These are phyloP conservation scores for Bradypodion pumilum DNA, from an alignment of 2,797 vertebrate species.

Conservation along the genomic window DNA sequence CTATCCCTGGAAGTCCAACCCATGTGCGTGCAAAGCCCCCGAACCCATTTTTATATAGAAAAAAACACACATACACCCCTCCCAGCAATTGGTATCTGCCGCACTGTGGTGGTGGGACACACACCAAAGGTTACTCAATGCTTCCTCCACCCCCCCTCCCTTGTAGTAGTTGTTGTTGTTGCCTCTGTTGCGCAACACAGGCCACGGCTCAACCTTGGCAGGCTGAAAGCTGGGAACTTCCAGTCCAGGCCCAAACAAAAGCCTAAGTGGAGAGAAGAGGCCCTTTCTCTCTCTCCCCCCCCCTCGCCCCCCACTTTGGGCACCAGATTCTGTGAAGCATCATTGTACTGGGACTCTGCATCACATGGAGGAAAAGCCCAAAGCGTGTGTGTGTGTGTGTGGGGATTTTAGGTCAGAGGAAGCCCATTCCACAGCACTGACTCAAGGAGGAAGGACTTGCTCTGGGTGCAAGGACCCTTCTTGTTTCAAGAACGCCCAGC, in stretches of 20 bases:
- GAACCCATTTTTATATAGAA: not conserved
- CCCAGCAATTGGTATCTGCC: no score
- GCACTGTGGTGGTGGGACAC: not conserved
- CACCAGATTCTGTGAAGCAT: no score
- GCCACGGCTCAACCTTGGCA: accelerated
- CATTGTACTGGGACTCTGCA: accelerated
- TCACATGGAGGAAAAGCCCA: accelerated
- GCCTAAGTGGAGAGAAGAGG: accelerated
- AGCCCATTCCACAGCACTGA: not conserved
- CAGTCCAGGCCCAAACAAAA: constrained; percentile 47
- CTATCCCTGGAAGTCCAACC: no score
- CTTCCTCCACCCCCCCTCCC: not conserved
- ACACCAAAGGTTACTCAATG: not conserved
- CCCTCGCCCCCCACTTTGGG: no score
- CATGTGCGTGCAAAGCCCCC: not conserved
- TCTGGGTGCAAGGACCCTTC: no score
- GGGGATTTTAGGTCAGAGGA: not conserved
- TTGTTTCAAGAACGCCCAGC: no score
- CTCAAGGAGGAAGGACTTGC: not conserved
- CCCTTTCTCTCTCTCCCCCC: no score
- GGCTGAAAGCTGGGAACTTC: constrained; percentile 28
- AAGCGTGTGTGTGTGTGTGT: no score
- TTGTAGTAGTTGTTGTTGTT: no score
- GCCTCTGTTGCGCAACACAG: not conserved
- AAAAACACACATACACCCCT: no score